Base-by-base conservation (phyloP, 2,113 vertebrate genomes). In the Cnemophilus loriae region DNA sequence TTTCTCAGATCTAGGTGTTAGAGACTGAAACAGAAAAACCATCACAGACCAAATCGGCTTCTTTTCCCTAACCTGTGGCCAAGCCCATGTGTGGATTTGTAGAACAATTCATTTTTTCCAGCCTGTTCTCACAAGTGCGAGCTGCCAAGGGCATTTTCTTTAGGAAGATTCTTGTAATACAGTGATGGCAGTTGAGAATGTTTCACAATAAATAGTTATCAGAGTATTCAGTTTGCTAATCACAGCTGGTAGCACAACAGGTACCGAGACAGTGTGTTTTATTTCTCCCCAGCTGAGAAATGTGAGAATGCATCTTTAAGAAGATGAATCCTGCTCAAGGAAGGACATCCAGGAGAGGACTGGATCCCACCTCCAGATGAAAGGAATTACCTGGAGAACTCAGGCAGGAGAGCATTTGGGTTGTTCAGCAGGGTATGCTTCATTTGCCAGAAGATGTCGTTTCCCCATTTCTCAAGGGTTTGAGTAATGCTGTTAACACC, bases 401-500 rank as follows among this genome's bases (percentile, higher is more conserved):
- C 97, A 0, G 98, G 97, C 60, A 98, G 92, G 35, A 98, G 87
- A 35, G 63, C 33, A 1, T 95, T 83, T 8, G 98, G 97, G 39
- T 97, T 95, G 90, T 95, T 97, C 92, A 98, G 81, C 76, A 98
- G 70, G 5, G 93, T 94, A 26, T 97, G 67, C 52, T 97, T 98
- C 89, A 97, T 96, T 94, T 97, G 95, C 94, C 96, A 97, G 85
- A 98, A 98, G 93, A 98, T 98, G 75, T 90, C n/a, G 0, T 97
- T 97, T 70, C 97, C 97, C 98, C 98, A 98, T 86, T 97, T 97
- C 79, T 98, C 97, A n/a, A 98, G 96, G 7, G 94, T 93, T 65
- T 96, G 95, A 60, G 98, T 97, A 52, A 98, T 93, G 76, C 97
- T 97, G 42, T 94, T 92, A 50, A 97, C 80, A 57, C 97, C 97